These are phyloP conservation scores for Bombus pyrosoma DNA, from an alignment of 1,140 invertebrate species.

Conservation along the genomic window DNA sequence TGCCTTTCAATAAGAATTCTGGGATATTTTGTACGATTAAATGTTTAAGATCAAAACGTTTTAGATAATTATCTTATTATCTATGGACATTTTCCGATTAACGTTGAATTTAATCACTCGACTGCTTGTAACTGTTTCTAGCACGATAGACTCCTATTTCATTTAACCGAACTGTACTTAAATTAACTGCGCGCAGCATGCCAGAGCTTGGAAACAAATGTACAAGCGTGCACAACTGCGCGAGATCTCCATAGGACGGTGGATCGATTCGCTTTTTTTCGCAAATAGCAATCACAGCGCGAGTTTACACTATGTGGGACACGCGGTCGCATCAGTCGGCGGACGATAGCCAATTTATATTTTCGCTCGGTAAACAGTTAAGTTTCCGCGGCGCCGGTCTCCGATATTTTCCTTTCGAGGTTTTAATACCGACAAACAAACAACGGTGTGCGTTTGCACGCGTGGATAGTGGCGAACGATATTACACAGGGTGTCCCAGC, in stretches of 20 bases:
- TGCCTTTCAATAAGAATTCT: no score
- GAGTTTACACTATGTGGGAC: not conserved
- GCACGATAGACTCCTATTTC: not conserved
- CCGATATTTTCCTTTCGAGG: not conserved
- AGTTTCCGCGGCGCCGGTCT: not conserved
- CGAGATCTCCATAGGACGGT: not conserved
- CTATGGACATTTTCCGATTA: no score
- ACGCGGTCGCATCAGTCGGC: not conserved
- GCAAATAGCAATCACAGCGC: not conserved
- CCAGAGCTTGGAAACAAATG: not conserved
- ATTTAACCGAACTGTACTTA: not conserved
- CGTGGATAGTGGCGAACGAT: not conserved
- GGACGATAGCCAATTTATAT: slow-evolving; percentile 15
- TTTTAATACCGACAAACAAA: slow-evolving; percentile 12
- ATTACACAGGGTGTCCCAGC: no score
- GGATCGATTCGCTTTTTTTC: not conserved
- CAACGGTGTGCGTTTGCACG: not conserved
- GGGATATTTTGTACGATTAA: no score
- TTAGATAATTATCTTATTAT: no score
- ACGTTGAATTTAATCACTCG: not conserved
- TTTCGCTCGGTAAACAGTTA: slow-evolving; percentile 10
- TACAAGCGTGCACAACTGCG: not conserved
- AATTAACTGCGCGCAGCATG: not conserved
- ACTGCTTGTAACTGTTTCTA: not conserved
- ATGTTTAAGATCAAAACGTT: no score